These are phyloP conservation scores for Aptenodytes patagonicus DNA, from an alignment of 2,113 vertebrate genomes.

Conservation along the genomic window DNA sequence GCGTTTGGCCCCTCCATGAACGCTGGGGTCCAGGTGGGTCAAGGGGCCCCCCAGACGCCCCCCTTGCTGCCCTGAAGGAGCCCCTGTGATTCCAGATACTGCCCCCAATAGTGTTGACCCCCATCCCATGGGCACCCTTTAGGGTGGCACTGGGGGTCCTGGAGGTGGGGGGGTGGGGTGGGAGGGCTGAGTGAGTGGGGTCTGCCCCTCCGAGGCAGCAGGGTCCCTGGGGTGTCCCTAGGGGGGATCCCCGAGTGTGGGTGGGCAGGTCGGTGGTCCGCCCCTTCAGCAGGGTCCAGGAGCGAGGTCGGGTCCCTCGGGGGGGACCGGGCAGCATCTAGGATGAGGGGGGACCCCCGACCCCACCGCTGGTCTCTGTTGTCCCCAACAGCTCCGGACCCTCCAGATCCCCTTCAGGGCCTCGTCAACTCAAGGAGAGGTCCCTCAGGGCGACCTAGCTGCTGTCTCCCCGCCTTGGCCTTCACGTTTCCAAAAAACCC, in stretches of 20 bases:
- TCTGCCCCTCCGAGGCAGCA: fast-evolving
- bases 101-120: not conserved
- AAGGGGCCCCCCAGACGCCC: fast-evolving
- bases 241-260: not conserved
- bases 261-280: not conserved
- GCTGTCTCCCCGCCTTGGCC: not conserved
- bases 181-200: not conserved
- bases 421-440: not conserved
- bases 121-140: not conserved
- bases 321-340: no score
- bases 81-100: not conserved
- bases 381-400: not conserved
- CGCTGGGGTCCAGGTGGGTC: fast-evolving
- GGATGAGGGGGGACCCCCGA: fast-evolving
- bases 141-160: not conserved
- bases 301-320: no score
- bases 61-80: not conserved
- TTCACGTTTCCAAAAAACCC: not conserved
- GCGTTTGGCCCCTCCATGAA: fast-evolving
- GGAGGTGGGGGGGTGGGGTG: not conserved
- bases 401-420: not conserved
- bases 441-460: not conserved
- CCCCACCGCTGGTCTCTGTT: not conserved
- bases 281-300: not conserved
- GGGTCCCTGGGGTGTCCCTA: no score